Base-by-base conservation (phyloP, 2,888 invertebrate genomes). In the Fabriciana adippe region DNA sequence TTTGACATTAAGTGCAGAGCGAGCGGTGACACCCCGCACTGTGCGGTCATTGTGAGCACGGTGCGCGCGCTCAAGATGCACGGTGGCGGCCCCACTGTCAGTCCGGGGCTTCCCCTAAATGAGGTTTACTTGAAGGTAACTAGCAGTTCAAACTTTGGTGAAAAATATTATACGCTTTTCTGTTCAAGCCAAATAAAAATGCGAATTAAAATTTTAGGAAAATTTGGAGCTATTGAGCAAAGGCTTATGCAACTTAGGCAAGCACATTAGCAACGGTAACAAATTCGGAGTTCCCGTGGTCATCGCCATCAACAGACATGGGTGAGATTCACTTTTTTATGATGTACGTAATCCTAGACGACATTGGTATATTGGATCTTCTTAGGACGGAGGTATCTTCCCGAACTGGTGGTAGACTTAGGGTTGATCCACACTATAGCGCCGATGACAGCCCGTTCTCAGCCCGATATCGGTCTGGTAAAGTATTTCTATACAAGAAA, bases 1-100 rank as follows among this genome's bases (percentile, higher is more conserved):
- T 97, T 98, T 90, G 95, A 99, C 87, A 99, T 99, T 69, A 99
- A 99, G 91, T 99, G 98, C 77, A 95, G 99, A 21, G 95, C 96
- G 66, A 98, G 98, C 14, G 97, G 96, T 0, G 95, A 96, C 73
- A 81, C 93, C 16, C 99, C 99, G 6, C 96, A 97, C 89, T 98
- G 97, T 73, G 96, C 97, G 14, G 98, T 99, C 0, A 91, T 99
- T 55, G 99, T 99, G 51, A 95, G 97, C 1, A 99, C 99, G 0
- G 94, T 99, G 21, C 94, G 99, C 72, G 99, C 99, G 18, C 93
- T 99, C 65, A 99, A 99, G 93, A 98, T 99, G 98, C 99, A 99
- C 88, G 99, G 99, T 41, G 99, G 99, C 57, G 99, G 99, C 0
- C 98, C 99, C 0, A 83, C 96, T 0, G 98, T 99, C 13, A 94